Conservation (phyloP, 2,797 vertebrate species). For the Semotilus atromaculatus region DNA sequence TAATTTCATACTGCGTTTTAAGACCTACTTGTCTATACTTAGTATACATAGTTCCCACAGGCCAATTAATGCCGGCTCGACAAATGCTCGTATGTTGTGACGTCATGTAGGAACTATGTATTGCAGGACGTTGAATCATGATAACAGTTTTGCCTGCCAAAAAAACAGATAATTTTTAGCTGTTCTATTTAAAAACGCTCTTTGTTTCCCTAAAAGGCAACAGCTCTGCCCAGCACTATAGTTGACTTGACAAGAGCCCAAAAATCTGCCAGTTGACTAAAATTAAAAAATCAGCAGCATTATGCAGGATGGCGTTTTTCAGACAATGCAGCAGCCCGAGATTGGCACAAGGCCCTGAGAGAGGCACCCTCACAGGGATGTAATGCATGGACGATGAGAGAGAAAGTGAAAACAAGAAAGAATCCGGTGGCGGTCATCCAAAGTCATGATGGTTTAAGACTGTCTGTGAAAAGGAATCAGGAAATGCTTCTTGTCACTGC, state of each 20-base stretch:
- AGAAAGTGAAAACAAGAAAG: conserved; percentile 38
- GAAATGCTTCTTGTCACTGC: conserved; percentile 59
- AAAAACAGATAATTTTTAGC: conserved; percentile 66
- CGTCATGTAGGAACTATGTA: no score
- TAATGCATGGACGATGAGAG: conserved; percentile 4
- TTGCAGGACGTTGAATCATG: conserved; percentile 61
- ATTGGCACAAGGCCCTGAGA: conserved; percentile 57
- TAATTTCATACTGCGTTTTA: conserved; percentile 20
- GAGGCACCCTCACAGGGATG: conserved; percentile 35
- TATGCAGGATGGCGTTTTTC: conserved; percentile 47
- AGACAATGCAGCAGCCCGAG: conserved; percentile 47
- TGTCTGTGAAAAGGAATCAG: conserved; percentile 55
- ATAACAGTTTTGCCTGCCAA: conserved; percentile 70
- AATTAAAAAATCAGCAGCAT: conserved; percentile 69
- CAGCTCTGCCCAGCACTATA: conserved; percentile 66
- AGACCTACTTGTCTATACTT: not conserved
- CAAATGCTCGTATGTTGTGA: no score
- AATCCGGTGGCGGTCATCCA: conserved; percentile 54
- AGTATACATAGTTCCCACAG: no score
- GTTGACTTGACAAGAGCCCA: conserved; percentile 66
- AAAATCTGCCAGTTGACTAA: conserved; percentile 63
- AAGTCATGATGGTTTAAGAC: conserved; percentile 48
- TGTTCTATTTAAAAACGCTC: conserved; percentile 37
- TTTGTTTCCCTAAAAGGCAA: conserved; percentile 73
- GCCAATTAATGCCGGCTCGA: no score